phyloP scores from a whole-genome alignment of 2,113 vertebrate species.

The Ochotona princeps region DNA sequence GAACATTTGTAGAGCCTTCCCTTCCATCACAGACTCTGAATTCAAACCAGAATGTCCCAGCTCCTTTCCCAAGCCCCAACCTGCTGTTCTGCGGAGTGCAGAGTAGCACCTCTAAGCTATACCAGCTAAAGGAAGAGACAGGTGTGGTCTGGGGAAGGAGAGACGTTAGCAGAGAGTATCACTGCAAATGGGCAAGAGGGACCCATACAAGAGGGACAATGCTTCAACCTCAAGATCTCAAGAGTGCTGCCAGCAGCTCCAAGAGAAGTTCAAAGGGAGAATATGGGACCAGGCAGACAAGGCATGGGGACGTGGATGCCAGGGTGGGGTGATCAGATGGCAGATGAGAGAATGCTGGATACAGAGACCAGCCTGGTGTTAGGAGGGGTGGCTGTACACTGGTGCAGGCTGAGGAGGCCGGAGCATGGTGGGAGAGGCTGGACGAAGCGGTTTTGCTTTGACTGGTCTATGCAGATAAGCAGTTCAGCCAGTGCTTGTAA shows the following conservation, averaged over 20 bases:
- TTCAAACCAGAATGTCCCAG: neutral
- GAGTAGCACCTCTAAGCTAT: fast-evolving
- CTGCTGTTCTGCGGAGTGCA: neutral
- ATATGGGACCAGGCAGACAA: neutral
- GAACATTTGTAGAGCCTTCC: neutral
- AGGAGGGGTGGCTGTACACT: neutral
- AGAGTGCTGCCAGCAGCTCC: neutral
- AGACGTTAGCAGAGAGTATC: neutral
- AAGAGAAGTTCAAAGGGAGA: fast-evolving
- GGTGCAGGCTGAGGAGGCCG: too few species aligned
- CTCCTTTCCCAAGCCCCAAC: neutral
- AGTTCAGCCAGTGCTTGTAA: neutral
- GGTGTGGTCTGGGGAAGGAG: neutral
- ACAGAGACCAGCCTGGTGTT: neutral
- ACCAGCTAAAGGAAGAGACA: too few species aligned
- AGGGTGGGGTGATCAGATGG: fast-evolving
- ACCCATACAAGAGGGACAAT: fast-evolving
- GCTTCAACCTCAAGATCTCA: neutral
- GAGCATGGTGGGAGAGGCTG: neutral
- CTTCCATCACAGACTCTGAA: neutral
- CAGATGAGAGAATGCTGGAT: fast-evolving
- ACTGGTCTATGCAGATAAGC: neutral
- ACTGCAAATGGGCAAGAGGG: neutral
- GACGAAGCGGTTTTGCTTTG: too few species aligned
- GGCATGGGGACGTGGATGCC: fast-evolving